A percentile compares a stretch with the other conserved stretches of the same genome.
Evolutionary conservation across 2,113 vertebrate genomes (phyloP).

Genomic region (Parus major): DNA sequence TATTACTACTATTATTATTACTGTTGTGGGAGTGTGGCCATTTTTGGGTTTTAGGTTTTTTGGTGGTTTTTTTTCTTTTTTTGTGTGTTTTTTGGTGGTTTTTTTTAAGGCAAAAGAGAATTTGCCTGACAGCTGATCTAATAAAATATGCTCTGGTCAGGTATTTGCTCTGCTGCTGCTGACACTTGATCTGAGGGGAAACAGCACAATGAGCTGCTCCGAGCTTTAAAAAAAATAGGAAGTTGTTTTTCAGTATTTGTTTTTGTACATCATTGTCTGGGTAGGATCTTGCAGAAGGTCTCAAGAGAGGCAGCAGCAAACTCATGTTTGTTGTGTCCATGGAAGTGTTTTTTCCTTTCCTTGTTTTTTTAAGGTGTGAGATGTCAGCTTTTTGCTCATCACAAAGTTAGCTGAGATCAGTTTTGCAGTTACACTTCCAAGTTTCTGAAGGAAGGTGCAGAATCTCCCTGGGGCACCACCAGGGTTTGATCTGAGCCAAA

Average conservation of each 20-base stretch:
- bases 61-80: too few species aligned
- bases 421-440: background rate
- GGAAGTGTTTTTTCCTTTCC: background rate
- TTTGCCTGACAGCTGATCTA: slow-evolving; percentile 6
- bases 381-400: background rate
- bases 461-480: fast-evolving
- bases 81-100: background rate
- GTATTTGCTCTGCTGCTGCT: background rate
- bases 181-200: background rate
- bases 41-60: background rate
- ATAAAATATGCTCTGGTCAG: background rate
- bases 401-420: background rate
- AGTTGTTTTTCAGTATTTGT: background rate
- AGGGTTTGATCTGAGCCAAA: background rate
- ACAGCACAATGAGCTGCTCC: background rate
- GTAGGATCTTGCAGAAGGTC: background rate
- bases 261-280: background rate
- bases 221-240: background rate
- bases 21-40: fast-evolving
- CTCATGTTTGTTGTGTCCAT: background rate
- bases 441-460: background rate
- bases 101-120: background rate
- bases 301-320: background rate
- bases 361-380: background rate
- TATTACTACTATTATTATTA: too few species aligned